Evolutionary conservation across 1,140 invertebrate genomes (phyloP).

Genomic region (Doryteuthis pealeii): DNA sequence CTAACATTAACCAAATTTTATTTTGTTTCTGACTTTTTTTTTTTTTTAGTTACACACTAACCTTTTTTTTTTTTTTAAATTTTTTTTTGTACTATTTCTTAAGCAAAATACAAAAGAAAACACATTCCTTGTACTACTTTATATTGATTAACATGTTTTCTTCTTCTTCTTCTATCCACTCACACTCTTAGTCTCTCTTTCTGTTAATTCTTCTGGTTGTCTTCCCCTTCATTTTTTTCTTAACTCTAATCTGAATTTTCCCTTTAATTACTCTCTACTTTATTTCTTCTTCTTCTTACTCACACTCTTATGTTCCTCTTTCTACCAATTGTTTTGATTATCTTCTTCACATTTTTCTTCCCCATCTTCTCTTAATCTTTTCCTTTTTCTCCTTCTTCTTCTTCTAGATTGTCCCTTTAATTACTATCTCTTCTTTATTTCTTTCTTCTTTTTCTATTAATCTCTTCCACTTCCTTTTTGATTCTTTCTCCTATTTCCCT

Average conservation of each 20-base stretch:
- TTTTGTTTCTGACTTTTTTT: too few species aligned
- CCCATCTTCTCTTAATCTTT: too few species aligned
- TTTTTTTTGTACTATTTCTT: too few species aligned
- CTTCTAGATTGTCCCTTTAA: background rate
- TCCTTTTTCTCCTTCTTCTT: too few species aligned
- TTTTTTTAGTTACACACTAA: too few species aligned
- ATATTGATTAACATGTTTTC: too few species aligned
- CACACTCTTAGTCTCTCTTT: background rate
- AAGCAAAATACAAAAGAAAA: too few species aligned
- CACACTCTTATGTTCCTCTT: conserved; percentile 10
- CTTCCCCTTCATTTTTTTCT: background rate
- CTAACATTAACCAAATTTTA: too few species aligned
- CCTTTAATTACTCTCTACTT: background rate
- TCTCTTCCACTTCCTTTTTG: too few species aligned
- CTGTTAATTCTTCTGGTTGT: background rate
- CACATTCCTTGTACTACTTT: too few species aligned
- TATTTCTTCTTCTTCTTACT: conserved; percentile 18
- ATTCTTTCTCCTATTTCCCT: too few species aligned
- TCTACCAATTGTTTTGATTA: background rate
- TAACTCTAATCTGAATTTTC: background rate
- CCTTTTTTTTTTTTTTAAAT: too few species aligned
- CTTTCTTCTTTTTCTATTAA: background rate
- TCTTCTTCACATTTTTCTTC: background rate
- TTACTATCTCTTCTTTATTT: background rate
- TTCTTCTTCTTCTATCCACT: background rate